A percentile compares a stretch with the other conserved stretches of the same genome.
These are phyloP conservation scores for Cetoscarus ocellatus DNA, from an alignment of 2,797 vertebrate genomes.

Conservation along the genomic window DNA sequence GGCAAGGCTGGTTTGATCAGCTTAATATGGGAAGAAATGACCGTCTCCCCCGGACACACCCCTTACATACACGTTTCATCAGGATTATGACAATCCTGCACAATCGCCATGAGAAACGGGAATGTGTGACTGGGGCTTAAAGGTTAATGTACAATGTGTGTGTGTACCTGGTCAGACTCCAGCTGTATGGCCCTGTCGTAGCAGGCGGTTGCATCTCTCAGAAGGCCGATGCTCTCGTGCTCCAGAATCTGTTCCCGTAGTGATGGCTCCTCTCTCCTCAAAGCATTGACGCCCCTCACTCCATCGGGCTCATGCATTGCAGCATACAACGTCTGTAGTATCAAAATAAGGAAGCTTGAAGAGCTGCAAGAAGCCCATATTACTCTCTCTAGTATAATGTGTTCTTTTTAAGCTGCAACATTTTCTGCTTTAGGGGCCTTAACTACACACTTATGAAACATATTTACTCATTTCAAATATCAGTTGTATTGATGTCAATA, in stretches of 20 bases:
- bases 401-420: not conserved
- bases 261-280: constrained; percentile 94
- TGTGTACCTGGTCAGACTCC: constrained; percentile 93
- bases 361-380: not conserved
- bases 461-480: no score
- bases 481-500: no score
- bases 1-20: no score
- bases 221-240: constrained; percentile 96
- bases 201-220: constrained; percentile 96
- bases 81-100: no score
- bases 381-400: not conserved
- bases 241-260: constrained; percentile 98
- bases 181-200: constrained; percentile 97
- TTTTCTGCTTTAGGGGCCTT: no score
- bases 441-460: no score
- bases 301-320: constrained; percentile 99
- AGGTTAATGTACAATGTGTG: not conserved
- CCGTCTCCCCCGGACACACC: no score
- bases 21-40: no score
- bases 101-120: no score
- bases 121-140: no score
- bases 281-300: constrained; percentile 94
- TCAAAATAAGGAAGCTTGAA: not conserved
- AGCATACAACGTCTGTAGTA: constrained; percentile 88
- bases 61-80: no score